These are phyloP conservation scores for Ceratina australensis DNA, from an alignment of 1,140 invertebrate genomes.

Conservation along the genomic window DNA sequence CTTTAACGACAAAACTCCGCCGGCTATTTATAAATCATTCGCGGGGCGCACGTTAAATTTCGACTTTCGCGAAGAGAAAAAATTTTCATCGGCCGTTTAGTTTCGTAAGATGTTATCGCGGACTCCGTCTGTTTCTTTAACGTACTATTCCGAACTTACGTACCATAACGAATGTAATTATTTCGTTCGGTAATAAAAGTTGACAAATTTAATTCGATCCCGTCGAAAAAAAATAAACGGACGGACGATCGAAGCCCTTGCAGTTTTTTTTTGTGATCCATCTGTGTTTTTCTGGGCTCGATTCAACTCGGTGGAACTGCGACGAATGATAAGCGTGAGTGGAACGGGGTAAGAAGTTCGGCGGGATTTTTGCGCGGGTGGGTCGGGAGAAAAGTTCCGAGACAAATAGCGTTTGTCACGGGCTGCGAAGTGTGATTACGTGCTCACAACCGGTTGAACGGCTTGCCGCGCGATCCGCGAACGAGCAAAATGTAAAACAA, in stretches of 20 bases:
- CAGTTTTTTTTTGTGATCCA: too few species aligned
- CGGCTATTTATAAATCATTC: conserved; percentile 9
- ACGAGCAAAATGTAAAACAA: conserved; percentile 22
- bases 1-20: not conserved
- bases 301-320: not conserved
- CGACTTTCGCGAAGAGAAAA: not conserved
- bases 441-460: not conserved
- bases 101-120: not conserved
- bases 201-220: too few species aligned
- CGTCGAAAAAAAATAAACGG: too few species aligned
- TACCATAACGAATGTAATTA: too few species aligned
- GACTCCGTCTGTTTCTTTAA: not conserved
- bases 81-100: conserved; percentile 1
- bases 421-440: conserved; percentile 15
- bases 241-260: too few species aligned
- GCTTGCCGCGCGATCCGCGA: not conserved
- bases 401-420: conserved; percentile 29
- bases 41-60: not conserved
- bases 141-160: too few species aligned
- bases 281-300: not conserved
- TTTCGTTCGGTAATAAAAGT: too few species aligned
- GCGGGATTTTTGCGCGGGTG: not conserved
- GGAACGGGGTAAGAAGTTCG: conserved; percentile 10
- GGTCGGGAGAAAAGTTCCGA: not conserved
- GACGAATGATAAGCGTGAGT: not conserved